Evolutionary conservation across 2,888 invertebrate genomes (phyloP), one percentile per base, ranked within the genome.

Genomic region (Zeuzera pyrina): DNA sequence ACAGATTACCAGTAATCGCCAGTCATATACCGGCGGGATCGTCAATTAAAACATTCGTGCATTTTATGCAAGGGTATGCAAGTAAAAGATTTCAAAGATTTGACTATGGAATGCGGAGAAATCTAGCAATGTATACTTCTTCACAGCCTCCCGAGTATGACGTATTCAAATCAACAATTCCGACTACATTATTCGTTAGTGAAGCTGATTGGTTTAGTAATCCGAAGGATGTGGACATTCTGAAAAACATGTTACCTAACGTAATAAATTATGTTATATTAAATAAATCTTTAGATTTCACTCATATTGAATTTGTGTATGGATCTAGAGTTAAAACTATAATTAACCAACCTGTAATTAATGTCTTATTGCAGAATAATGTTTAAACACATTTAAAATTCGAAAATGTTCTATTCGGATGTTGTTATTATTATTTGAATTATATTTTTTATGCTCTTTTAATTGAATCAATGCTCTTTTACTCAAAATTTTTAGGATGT

Each of bases 281-380:
- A 2, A 65, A 74, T 33, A 52, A 51, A 42, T 57, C 60, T 2
- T 36, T 66, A 35, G 68, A 70, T 38, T 78, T 76, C 38, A 67
- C 69, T 11, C 79, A 79, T 45, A 55, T 78, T 15, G 79, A 81
- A 42, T 81, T 74, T 43, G 44, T 70, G 10, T 81, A 72, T 36
- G 79, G 79, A 8, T 43, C 59, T 34, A 49, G 74, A 29, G 61
- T 63, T 2, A 68, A 71, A 37, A 42, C 29, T 14, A 37, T 76
- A 7, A 41, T 79, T 12, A 79, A 77, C 43, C 41, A 64, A 29
- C 66, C 64, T 30, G 49, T 71, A 4, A 45, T 57, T 31, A 44
- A 44, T 35, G 62, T 72, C 34, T 45, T 72, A 29, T 24, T 37
- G n/a, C n/a, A n/a, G n/a, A n/a, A n/a, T n/a, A n/a, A n/a, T n/a